Conservation (phyloP, 2,113 vertebrate genomes). For the Trachemys scripta region DNA sequence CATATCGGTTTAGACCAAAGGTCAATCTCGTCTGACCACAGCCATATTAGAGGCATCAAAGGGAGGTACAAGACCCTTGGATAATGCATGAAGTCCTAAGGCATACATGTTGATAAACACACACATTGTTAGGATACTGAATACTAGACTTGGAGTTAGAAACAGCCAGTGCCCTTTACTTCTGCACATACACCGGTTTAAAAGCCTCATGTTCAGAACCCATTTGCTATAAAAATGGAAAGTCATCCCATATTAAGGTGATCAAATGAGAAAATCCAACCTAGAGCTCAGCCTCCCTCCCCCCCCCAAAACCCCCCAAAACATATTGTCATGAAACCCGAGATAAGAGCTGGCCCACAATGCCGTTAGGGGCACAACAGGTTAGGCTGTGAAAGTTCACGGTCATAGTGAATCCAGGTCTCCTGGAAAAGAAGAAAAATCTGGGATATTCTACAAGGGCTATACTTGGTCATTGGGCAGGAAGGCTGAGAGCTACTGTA, state of each 20-base stretch:
- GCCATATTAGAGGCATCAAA: neutral
- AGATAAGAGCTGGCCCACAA: neutral
- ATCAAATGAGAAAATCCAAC: neutral
- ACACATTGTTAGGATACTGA: neutral
- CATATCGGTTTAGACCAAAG: rapidly evolving
- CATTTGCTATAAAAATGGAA: rapidly evolving
- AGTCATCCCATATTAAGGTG: rapidly evolving
- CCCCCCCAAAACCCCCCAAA: neutral
- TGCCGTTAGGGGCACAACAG: neutral
- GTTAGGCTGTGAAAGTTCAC: neutral
- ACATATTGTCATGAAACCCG: neutral
- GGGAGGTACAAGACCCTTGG: rapidly evolving
- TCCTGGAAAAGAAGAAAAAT: neutral
- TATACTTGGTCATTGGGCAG: neutral
- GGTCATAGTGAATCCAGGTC: neutral
- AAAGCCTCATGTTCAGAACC: rapidly evolving
- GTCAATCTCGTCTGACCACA: neutral
- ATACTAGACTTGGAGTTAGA: neutral
- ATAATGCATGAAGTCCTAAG: rapidly evolving
- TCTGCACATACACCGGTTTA: rapidly evolving
- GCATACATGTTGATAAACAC: rapidly evolving
- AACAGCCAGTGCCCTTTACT: rapidly evolving
- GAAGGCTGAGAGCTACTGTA: neutral
- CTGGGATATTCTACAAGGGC: neutral
- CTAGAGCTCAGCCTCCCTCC: neutral